Conservation (phyloP, 2,888 invertebrate genomes). For the Pristionchus fissidentatus region DNA sequence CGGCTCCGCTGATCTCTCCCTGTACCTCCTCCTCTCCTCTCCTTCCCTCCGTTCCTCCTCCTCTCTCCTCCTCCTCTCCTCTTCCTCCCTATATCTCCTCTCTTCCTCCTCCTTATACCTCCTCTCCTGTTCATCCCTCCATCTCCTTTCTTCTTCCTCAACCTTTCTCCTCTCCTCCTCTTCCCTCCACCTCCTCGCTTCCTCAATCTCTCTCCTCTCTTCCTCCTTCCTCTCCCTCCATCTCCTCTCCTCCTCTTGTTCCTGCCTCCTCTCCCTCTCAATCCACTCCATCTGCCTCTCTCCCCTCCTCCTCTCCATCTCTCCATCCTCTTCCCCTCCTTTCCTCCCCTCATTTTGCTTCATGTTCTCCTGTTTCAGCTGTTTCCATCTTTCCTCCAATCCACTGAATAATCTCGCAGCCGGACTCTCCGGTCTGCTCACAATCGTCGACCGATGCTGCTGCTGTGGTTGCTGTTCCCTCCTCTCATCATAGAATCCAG, state of each 20-base stretch:
- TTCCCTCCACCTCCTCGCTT: background rate
- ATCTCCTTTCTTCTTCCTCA: background rate
- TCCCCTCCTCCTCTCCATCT: slow-evolving; percentile 18
- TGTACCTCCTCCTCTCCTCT: background rate
- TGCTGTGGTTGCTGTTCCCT: too few relatives aligned
- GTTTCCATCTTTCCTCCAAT: slow-evolving; percentile 49
- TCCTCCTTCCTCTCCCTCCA: slow-evolving; percentile 14
- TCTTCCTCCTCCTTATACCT: background rate
- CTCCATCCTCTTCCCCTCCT: slow-evolving; percentile 15
- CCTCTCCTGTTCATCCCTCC: slow-evolving; percentile 2
- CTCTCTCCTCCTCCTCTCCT: background rate
- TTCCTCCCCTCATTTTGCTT: slow-evolving; percentile 40
- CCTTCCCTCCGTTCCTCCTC: background rate
- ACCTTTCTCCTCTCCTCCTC: too few relatives aligned
- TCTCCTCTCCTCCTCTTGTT: background rate
- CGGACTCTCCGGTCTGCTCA: slow-evolving; percentile 44
- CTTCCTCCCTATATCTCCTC: background rate
- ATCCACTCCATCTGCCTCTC: slow-evolving; percentile 23
- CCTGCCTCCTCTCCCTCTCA: slow-evolving; percentile 22
- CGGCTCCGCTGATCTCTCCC: background rate
- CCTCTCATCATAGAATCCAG: slow-evolving; percentile 30
- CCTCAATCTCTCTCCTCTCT: background rate
- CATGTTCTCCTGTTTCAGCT: slow-evolving; percentile 42
- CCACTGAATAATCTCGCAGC: slow-evolving; percentile 46
- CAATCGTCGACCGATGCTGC: background rate